Percentiles rank a stretch among this genome's conserved stretches.
These are phyloP conservation scores for Gallinago stenura DNA, from an alignment of 2,797 vertebrate species.

Conservation along the genomic window DNA sequence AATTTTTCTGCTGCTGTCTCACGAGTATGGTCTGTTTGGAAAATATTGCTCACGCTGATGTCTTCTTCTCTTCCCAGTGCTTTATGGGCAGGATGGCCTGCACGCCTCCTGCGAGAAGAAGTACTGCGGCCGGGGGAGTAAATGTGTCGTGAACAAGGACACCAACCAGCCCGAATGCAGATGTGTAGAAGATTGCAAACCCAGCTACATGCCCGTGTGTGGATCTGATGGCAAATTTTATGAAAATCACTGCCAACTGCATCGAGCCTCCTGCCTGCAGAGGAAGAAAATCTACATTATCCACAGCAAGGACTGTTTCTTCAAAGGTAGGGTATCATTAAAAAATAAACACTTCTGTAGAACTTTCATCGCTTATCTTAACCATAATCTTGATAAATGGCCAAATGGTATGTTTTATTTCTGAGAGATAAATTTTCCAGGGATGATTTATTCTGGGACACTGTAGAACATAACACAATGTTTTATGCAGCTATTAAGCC, in stretches of 20 bases:
- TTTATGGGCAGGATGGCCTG: conserved; percentile 62
- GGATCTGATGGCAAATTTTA: conserved; percentile 94
- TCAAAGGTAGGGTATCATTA: conserved; percentile 87
- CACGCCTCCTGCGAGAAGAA: conserved; percentile 81
- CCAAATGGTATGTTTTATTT: neutral
- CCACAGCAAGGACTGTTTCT: conserved; percentile 95
- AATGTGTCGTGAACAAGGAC: conserved; percentile 82
- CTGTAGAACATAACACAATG: neutral
- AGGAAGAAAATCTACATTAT: conserved; percentile 85
- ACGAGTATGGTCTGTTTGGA: fast-evolving
- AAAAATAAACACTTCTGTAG: neutral
- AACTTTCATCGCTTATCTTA: neutral
- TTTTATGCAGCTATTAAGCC: conserved; percentile 28
- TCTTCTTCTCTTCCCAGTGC: conserved; percentile 68
- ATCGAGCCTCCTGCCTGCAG: conserved; percentile 90
- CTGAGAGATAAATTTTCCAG: neutral
- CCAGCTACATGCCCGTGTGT: conserved; percentile 90
- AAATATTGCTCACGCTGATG: fast-evolving
- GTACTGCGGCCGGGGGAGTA: conserved; percentile 86
- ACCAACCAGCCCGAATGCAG: conserved; percentile 85
- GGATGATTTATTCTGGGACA: neutral
- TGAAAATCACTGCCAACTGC: conserved; percentile 94
- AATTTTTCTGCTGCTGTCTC: neutral
- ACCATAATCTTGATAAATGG: neutral
- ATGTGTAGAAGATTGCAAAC: conserved; percentile 87